A percentile compares a stretch with the other conserved stretches of the same genome.
These are phyloP conservation scores for Caerostris darwini DNA, from an alignment of 1,140 invertebrate species.

Conservation along the genomic window DNA sequence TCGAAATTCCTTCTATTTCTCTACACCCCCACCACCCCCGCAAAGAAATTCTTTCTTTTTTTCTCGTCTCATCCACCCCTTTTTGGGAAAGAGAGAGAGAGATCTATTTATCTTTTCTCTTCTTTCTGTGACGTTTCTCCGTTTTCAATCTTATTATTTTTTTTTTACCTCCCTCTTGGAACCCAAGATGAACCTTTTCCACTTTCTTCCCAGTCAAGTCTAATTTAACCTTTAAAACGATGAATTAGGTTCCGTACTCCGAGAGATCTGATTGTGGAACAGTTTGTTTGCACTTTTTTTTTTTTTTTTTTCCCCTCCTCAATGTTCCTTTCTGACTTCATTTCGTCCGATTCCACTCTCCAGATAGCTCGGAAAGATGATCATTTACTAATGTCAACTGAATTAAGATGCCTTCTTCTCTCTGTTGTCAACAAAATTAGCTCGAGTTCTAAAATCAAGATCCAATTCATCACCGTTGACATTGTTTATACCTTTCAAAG, in stretches of 20 bases:
- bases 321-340: too few species aligned
- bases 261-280: conserved; percentile 40
- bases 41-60: neutral
- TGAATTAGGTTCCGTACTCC: conserved; percentile 21
- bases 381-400: conserved; percentile 36
- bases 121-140: conserved; percentile 35
- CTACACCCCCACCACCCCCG: neutral
- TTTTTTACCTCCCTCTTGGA: neutral
- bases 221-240: conserved; percentile 44
- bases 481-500: too few species aligned
- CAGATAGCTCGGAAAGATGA: neutral
- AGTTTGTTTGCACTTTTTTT: neutral
- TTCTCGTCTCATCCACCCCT: neutral
- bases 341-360: too few species aligned
- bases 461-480: neutral
- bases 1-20: conserved; percentile 47
- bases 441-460: neutral
- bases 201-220: conserved; percentile 1
- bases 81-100: neutral
- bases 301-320: neutral
- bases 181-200: conserved; percentile 31
- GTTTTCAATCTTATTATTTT: conserved; percentile 37
- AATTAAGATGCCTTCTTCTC: conserved; percentile 1
- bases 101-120: conserved; percentile 37
- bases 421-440: conserved; percentile 19